These are phyloP conservation scores for Crocidura indochinensis DNA, from an alignment of 2,797 vertebrate species.

Conservation along the genomic window DNA sequence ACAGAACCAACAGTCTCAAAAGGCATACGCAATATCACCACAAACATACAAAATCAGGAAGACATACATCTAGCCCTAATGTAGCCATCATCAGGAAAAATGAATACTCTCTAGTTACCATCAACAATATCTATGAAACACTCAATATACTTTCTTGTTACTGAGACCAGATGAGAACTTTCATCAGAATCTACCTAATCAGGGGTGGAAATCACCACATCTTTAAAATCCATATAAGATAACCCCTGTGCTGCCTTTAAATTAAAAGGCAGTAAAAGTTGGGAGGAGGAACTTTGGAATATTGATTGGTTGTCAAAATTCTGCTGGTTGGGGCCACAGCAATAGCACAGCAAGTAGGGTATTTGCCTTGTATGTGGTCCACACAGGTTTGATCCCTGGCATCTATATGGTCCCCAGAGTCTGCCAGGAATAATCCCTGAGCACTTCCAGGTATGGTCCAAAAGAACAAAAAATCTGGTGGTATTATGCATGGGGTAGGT, in stretches of 20 bases:
- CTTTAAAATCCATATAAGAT: neutral
- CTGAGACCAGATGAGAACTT: constrained; percentile 8
- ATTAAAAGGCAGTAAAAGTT: too few relatives aligned
- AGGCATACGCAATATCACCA: neutral
- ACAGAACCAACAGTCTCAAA: constrained; percentile 31
- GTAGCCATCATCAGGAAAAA: constrained; percentile 35
- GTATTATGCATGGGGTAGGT: too few relatives aligned
- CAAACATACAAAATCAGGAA: neutral
- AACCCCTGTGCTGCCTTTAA: neutral
- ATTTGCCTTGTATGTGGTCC: too few relatives aligned
- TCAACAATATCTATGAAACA: constrained; percentile 13
- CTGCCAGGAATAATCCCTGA: too few relatives aligned
- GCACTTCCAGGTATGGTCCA: too few relatives aligned
- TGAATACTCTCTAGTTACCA: constrained; percentile 31
- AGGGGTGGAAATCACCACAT: neutral
- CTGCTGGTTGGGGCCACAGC: too few relatives aligned
- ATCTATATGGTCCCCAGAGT: too few relatives aligned
- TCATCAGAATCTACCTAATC: constrained; percentile 2
- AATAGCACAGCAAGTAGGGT: too few relatives aligned
- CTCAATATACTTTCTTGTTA: constrained; percentile 53
- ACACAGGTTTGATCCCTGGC: too few relatives aligned
- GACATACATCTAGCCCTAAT: neutral
- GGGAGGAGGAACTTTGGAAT: too few relatives aligned
- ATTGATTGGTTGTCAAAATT: too few relatives aligned
- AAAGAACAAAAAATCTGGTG: too few relatives aligned